Base-by-base conservation (phyloP, 2,888 invertebrate species). In the Lochmaea capreae region DNA sequence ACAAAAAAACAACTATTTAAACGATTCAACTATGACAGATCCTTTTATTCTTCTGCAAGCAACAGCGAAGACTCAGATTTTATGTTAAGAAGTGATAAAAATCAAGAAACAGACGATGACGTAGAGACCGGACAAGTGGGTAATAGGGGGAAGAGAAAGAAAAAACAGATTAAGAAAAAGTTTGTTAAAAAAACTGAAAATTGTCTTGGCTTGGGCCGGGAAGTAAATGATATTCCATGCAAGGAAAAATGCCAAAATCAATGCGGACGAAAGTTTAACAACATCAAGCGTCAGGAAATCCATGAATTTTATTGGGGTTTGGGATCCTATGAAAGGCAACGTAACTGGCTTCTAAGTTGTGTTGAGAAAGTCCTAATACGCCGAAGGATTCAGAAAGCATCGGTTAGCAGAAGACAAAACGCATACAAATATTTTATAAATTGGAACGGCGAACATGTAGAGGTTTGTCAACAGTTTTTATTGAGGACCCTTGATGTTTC, bases 381-480 rank as follows among this genome's bases (percentile, higher is more conserved):
- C 14, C 12, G 49, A 49, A 49, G 49, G 14, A 49, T 49, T 14
- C 49, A 49, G 14, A 5, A 49, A 14, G 49, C 49, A 49, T 43
- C 43, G 11, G 43, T 10, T 10, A 49, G 49, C 14, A 14, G 49
- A 49, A 12, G 49, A 14, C 49, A 49, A 49, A 49, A 49, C 12
- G 12, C 49, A 12, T 49, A 14, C 11, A 43, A 43, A 11, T 43
- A 43, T 11, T 43, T 43, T 43, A 43, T 43, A 9, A 43, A 11
- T 43, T 65, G 65, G 65, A 49, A 65, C 43, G 46, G 11, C 1
- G n/a, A 26, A 18, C 18, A 49, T 11, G 12, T 42, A 18, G 49
- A 65, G 14, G 43, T 65, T 16, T 65, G 65, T 49, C 49, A 65
- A 49, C 16, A 65, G 22, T 65, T 65, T 65, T 22, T 65, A 14